phyloP scores from a whole-genome alignment of 2,797 vertebrate species.

The Phalloptychus januarius region DNA sequence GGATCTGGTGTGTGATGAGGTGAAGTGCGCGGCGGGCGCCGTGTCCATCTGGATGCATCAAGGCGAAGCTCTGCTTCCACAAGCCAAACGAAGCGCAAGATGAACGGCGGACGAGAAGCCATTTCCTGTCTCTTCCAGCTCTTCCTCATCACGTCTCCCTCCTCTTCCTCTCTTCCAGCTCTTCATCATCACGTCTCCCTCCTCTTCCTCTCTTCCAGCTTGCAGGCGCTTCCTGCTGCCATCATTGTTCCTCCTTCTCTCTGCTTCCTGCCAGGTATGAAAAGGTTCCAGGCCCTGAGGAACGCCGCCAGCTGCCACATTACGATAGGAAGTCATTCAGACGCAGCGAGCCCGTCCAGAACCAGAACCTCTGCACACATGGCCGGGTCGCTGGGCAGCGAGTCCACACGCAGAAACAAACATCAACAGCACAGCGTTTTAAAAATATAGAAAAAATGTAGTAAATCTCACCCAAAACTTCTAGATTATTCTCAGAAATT shows the following conservation, averaged over 20 bases:
- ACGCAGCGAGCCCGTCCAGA: slow-evolving; percentile 2
- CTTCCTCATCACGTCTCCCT: slow-evolving; percentile 61
- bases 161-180: slow-evolving; percentile 30
- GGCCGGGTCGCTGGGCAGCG: slow-evolving; percentile 31
- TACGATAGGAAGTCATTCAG: slow-evolving; percentile 42
- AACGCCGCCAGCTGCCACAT: slow-evolving; percentile 26
- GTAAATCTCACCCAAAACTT: no score
- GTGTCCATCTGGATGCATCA: slow-evolving; percentile 69
- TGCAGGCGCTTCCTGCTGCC: slow-evolving; percentile 38
- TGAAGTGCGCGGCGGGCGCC: slow-evolving; percentile 70
- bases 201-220: slow-evolving; percentile 38
- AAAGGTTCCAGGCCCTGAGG: slow-evolving; percentile 17
- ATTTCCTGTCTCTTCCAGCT: slow-evolving; percentile 69
- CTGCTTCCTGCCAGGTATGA: slow-evolving; percentile 49
- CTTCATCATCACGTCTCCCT: slow-evolving; percentile 43
- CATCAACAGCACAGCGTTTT: no score
- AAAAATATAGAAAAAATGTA: no score
- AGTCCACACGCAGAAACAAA: no score
- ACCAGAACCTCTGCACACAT: slow-evolving; percentile 36
- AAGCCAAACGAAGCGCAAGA: slow-evolving; percentile 69
- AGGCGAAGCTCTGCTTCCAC: slow-evolving; percentile 56
- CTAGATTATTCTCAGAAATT: no score
- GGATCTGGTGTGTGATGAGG: slow-evolving; percentile 77
- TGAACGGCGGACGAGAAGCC: slow-evolving; percentile 65
- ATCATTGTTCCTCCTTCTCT: slow-evolving; percentile 49